A percentile compares a stretch with the other conserved stretches of the same genome.
Conservation (phyloP, 2,888 invertebrate genomes). For the Maniola hyperantus region DNA sequence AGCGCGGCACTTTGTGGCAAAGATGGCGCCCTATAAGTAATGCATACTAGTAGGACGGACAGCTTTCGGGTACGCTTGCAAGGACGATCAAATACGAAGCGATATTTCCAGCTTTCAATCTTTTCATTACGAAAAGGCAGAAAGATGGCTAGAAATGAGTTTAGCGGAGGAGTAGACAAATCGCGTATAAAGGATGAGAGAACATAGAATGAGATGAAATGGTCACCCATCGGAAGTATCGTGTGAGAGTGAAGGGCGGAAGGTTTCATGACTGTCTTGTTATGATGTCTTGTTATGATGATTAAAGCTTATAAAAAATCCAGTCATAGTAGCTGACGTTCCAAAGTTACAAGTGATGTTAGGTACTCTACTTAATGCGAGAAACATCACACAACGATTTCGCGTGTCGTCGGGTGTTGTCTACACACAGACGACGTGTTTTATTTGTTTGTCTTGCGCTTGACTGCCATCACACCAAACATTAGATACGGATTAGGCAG, state of each 20-base stretch:
- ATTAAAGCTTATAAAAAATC: conserved; percentile 31
- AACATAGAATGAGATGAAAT: conserved; percentile 36
- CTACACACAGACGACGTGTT: no score
- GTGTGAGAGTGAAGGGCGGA: conserved; percentile 34
- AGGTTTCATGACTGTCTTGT: conserved; percentile 26
- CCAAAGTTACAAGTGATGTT: not conserved
- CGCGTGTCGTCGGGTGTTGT: no score
- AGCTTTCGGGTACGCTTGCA: not conserved
- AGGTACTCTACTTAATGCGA: no score
- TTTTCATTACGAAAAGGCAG: no score
- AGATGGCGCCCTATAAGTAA: no score
- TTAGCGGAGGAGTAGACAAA: conserved; percentile 15
- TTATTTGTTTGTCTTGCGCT: no score
- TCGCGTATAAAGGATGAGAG: conserved; percentile 21
- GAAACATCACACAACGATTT: no score
- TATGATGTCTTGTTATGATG: no score
- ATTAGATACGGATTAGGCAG: no score
- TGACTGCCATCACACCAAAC: no score
- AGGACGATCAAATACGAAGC: conserved; percentile 19
- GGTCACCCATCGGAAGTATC: conserved; percentile 40
- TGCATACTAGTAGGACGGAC: no score
- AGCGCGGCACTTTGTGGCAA: no score
- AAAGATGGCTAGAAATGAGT: conserved; percentile 23
- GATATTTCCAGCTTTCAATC: conserved; percentile 30
- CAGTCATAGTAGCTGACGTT: conserved; percentile 27